These are phyloP conservation scores for Cirrhinus mrigala DNA, from an alignment of 2,797 vertebrate genomes.

Conservation along the genomic window DNA sequence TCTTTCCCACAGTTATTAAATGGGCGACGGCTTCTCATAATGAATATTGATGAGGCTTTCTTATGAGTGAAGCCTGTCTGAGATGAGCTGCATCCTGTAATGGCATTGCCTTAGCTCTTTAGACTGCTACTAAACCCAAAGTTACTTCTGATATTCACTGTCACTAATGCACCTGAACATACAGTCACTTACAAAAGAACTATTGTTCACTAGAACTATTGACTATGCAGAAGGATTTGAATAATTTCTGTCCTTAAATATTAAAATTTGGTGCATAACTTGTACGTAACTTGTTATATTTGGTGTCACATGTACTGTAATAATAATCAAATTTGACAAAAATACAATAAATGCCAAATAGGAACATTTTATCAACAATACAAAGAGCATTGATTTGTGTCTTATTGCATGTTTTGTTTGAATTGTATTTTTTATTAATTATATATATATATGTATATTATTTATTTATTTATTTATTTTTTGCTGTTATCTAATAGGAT, in stretches of 20 bases:
- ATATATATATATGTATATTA: too few relatives aligned
- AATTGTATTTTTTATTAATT: background rate
- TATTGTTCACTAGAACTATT: too few relatives aligned
- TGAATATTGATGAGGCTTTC: constrained; percentile 58
- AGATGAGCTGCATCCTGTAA: background rate
- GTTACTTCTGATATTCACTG: background rate
- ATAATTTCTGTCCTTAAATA: background rate
- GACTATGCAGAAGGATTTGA: background rate
- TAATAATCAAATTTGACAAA: background rate
- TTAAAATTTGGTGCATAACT: background rate
- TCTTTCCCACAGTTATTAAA: constrained; percentile 48
- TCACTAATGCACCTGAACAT: background rate
- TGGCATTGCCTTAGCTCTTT: background rate
- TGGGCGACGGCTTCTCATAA: constrained; percentile 29
- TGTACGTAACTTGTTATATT: background rate
- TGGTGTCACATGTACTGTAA: background rate
- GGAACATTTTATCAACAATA: background rate
- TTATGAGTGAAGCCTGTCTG: constrained; percentile 1
- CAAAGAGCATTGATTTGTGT: background rate
- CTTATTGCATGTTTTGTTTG: background rate
- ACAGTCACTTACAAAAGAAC: too few relatives aligned
- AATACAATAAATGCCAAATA: background rate
- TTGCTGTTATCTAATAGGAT: too few relatives aligned
- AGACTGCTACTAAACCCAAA: background rate
- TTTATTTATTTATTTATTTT: too few relatives aligned